Percentiles rank a stretch among this genome's conserved stretches.
Conservation (phyloP, 2,888 invertebrate genomes). For the Cantharis rufa region DNA sequence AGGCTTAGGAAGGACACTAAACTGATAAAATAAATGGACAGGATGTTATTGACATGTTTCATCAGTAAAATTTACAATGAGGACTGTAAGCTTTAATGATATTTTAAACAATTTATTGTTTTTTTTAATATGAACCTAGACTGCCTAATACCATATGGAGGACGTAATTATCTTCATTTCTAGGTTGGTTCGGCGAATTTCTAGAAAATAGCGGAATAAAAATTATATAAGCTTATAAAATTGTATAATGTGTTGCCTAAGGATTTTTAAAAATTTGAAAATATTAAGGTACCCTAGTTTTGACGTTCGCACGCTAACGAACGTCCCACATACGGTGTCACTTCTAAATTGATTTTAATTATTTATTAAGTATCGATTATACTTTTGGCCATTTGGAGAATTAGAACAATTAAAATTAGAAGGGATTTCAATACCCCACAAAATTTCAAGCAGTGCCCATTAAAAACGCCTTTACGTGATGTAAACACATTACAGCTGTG, state of each 20-base stretch:
- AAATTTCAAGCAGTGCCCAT: neutral
- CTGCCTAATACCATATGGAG: too few species aligned
- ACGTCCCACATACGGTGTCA: neutral
- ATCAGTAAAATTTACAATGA: neutral
- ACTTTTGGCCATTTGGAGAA: neutral
- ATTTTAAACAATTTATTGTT: neutral
- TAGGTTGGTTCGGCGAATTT: too few species aligned
- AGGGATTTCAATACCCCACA: too few species aligned
- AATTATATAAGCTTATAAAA: too few species aligned
- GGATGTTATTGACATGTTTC: neutral
- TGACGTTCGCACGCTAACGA: neutral
- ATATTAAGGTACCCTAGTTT: neutral
- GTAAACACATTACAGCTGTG: conserved; percentile 31
- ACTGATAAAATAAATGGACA: neutral
- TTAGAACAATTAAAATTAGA: neutral
- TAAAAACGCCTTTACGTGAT: conserved; percentile 17
- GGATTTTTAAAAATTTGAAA: neutral
- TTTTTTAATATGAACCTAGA: too few species aligned
- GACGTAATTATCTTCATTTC: too few species aligned
- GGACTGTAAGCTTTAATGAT: neutral
- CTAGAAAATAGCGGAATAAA: too few species aligned
- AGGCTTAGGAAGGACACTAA: neutral
- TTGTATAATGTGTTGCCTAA: neutral
- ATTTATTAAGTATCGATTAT: neutral
- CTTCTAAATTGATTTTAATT: neutral